Evolutionary conservation across 2,113 vertebrate species (phyloP), one percentile per base, ranked within the genome.

Genomic region (Campylorhamphus procurvoides): DNA sequence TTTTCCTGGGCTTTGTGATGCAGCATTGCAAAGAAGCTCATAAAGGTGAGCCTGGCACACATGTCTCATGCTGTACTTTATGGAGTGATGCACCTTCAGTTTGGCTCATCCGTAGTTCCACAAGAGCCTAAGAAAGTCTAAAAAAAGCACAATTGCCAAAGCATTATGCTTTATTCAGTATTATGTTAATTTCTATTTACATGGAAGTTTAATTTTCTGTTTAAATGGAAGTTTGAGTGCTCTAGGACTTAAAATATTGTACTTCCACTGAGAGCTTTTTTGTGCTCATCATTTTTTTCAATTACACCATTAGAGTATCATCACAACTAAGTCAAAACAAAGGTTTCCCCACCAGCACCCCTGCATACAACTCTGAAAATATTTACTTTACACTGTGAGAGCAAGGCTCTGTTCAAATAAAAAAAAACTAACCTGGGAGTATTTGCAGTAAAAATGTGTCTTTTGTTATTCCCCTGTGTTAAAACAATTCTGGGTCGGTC

Each of bases 401-500:
- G 12, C 46, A 93, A 33, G 37, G 46, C 13, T 84, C 49, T 79
- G 79, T 90, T 94, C 63, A 90, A 91, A 86, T 64, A 23, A 42
- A 67, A 68, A 91, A 89, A 84, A 64, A 35, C 11, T 77, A 90
- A 86, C 49, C 31, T 60, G 39, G 12, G 60, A 66, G 18, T 71
- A 84, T 88, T 75, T 91, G 27, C 64, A 84, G 67, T 46, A 89
- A 72, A 93, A 94, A 91, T 40, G 35, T 75, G 47, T 77, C 53
- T 91, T 89, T 92, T 50, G 56, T 91, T 94, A 96, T 93, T 69
- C 78, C 64, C 84, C 73, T 67, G 40, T 77, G 81, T 85, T 79
- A 81, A 88, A 92, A 84, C 39, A 93, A 79, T 64, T 75, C 52
- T 47, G 59, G 59, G 31, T 69, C 53, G 66, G 60, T 84, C 72